Conservation (phyloP, 2,113 vertebrate genomes). For the Serinus canaria region DNA sequence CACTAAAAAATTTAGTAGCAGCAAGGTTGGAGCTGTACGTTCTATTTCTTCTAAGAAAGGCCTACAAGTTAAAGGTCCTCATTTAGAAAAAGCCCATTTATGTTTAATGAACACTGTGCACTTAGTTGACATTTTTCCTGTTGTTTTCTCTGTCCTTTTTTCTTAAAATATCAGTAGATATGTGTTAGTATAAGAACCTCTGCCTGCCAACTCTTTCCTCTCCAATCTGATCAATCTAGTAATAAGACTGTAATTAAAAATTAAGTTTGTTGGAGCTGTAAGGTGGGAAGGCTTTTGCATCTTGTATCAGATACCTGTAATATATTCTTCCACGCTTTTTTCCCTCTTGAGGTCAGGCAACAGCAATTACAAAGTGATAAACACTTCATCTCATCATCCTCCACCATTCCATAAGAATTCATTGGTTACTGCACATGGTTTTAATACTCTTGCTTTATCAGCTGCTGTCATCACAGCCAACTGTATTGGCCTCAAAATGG, state of each 20-base stretch:
- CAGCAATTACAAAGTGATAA: not conserved
- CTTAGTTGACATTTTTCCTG: not conserved
- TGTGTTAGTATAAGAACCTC: not conserved
- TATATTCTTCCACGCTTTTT: not conserved
- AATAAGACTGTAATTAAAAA: not conserved
- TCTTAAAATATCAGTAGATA: not conserved
- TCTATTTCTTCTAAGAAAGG: not conserved
- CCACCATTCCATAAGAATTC: fast-evolving
- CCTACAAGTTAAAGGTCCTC: not conserved
- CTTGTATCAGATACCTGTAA: not conserved
- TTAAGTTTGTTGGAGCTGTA: not conserved
- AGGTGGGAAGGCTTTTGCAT: not conserved
- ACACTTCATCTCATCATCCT: not conserved
- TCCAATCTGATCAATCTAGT: not conserved
- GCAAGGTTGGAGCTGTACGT: not conserved
- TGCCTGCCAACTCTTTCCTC: not conserved
- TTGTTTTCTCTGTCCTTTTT: not conserved
- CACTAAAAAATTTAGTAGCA: not conserved
- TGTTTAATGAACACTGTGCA: fast-evolving
- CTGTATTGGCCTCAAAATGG: not conserved
- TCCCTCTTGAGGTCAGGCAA: not conserved
- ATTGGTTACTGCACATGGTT: not conserved
- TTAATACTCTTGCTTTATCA: not conserved
- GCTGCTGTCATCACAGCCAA: not conserved
- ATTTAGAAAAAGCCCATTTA: not conserved